Evolutionary conservation across 1,140 invertebrate genomes (phyloP).

Genomic region (Chrysomallon squamiferum): DNA sequence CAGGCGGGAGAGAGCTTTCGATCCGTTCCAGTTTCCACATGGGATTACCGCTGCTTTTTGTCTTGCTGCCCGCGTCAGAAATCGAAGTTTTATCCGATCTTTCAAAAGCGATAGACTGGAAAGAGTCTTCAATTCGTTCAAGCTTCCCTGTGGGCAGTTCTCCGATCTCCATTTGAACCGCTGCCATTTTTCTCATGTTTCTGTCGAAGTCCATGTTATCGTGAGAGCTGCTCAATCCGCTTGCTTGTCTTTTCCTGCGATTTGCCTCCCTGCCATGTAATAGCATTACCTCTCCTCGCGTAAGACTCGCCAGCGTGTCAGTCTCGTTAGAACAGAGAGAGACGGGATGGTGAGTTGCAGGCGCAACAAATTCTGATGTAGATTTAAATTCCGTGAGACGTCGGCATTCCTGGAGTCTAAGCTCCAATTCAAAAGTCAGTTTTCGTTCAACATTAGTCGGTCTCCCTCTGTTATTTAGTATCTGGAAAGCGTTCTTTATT

Average conservation of each 20-base stretch:
- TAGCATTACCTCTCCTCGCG: slow-evolving; percentile 19
- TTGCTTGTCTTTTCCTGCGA: not conserved
- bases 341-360: not conserved
- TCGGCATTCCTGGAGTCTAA: slow-evolving; percentile 13
- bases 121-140: too few relatives aligned
- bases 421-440: slow-evolving; percentile 13
- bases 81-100: too few relatives aligned
- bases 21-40: too few relatives aligned
- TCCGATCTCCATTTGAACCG: not conserved
- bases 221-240: not conserved
- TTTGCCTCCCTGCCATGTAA: slow-evolving; percentile 14
- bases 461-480: slow-evolving; percentile 11
- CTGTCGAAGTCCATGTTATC: not conserved
- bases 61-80: too few relatives aligned
- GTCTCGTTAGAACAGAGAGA: slow-evolving; percentile 7
- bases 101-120: too few relatives aligned
- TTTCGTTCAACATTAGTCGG: slow-evolving; percentile 16
- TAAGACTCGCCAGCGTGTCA: slow-evolving; percentile 11
- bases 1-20: too few relatives aligned
- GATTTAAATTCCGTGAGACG: slow-evolving; percentile 8
- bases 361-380: not conserved
- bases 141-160: too few relatives aligned
- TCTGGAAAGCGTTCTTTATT: slow-evolving; percentile 13
- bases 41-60: too few relatives aligned
- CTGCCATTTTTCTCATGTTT: not conserved